These are phyloP conservation scores for Azemiops feae DNA, from an alignment of 2,113 vertebrate species.

Conservation along the genomic window DNA sequence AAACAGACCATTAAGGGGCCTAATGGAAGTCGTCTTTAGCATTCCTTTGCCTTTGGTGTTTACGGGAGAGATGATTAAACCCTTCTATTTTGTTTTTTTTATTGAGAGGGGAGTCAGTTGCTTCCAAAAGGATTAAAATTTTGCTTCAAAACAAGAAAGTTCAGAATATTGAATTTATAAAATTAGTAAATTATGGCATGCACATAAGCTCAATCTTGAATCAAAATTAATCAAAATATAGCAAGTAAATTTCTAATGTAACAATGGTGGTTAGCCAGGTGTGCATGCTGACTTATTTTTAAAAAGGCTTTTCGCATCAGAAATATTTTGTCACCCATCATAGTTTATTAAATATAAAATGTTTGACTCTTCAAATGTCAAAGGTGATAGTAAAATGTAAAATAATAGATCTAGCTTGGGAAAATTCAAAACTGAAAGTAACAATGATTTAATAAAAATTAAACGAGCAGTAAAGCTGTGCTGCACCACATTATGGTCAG, in stretches of 20 bases:
- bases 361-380: background rate
- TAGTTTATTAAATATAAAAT: background rate
- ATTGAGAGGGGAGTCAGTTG: background rate
- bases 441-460: background rate
- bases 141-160: background rate
- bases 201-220: background rate
- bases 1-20: background rate
- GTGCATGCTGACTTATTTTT: background rate
- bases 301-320: background rate
- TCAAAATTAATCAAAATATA: background rate
- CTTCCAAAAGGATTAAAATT: background rate
- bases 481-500: constrained; percentile 12
- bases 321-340: background rate
- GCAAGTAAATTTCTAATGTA: background rate
- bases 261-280: background rate
- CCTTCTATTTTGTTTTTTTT: background rate
- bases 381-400: background rate
- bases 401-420: background rate
- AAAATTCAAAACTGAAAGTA: background rate
- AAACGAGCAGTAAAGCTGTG: background rate
- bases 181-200: background rate
- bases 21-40: background rate
- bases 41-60: background rate
- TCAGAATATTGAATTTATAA: background rate
- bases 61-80: background rate